These are phyloP conservation scores for Tichodroma muraria DNA, from an alignment of 2,113 vertebrate genomes.

Conservation along the genomic window DNA sequence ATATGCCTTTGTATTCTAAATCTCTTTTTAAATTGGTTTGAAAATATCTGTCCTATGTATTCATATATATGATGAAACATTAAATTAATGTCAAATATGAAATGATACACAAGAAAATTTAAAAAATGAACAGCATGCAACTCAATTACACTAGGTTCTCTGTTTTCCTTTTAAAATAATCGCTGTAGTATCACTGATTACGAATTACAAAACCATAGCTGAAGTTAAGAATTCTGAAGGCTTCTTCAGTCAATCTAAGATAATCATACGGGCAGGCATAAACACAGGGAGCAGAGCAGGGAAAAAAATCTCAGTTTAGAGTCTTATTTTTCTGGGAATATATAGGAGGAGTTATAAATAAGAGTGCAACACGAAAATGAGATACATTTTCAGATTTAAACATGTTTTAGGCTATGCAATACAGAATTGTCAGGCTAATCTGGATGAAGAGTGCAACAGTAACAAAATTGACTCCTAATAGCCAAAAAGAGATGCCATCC, in stretches of 20 bases:
- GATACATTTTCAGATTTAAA: background rate
- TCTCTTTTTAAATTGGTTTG: background rate
- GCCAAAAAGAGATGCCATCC: background rate
- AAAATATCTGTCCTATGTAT: background rate
- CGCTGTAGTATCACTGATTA: background rate
- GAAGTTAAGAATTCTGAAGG: background rate
- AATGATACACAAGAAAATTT: background rate
- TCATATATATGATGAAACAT: background rate
- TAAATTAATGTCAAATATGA: background rate
- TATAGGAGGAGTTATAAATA: background rate
- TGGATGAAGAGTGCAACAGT: background rate
- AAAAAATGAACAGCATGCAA: background rate
- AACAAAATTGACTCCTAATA: background rate
- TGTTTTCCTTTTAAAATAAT: background rate
- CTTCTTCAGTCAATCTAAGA: background rate
- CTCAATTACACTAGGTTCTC: background rate
- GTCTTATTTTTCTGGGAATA: background rate
- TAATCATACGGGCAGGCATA: background rate
- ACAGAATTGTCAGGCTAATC: background rate
- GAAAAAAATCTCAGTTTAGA: background rate
- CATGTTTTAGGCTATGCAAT: background rate
- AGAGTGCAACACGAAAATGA: background rate
- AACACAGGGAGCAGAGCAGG: background rate
- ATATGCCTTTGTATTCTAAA: background rate
- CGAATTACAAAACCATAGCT: background rate